A percentile compares a stretch with the other conserved stretches of the same genome.
Evolutionary conservation across 2,113 vertebrate genomes (phyloP).

Genomic region (Nycticebus coucang): DNA sequence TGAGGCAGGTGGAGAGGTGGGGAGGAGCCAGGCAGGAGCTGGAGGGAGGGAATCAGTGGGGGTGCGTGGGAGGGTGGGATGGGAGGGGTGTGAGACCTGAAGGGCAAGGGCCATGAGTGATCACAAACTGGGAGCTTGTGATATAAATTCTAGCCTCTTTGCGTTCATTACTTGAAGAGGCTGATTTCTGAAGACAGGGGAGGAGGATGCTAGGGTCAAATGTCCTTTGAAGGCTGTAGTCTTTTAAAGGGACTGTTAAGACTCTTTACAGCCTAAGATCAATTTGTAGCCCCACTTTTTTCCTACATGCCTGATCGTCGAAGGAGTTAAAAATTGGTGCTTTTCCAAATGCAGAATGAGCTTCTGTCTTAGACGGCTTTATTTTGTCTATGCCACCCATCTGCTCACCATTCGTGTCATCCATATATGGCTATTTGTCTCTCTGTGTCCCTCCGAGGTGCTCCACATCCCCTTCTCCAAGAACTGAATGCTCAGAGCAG

Average conservation of each 20-base stretch:
- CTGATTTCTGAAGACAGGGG: neutral
- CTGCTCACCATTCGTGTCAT: no score
- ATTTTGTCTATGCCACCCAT: neutral
- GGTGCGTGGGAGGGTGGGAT: rapidly evolving
- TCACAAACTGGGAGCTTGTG: rapidly evolving
- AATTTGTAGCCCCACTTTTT: no score
- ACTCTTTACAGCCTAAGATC: neutral
- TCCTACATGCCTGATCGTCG: neutral
- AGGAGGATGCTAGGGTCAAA: neutral
- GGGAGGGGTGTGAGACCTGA: neutral
- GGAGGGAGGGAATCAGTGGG: no score
- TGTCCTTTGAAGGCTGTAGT: neutral
- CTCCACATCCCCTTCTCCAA: neutral
- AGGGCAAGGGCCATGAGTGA: neutral
- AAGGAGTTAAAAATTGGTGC: neutral
- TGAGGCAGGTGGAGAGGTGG: neutral
- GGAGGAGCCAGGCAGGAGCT: neutral
- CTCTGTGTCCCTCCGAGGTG: neutral
- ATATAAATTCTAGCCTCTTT: neutral
- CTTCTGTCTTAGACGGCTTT: neutral
- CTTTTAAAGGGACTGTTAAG: neutral
- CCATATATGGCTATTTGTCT: no score
- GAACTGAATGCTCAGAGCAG: neutral
- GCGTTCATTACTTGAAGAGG: neutral
- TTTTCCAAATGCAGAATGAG: neutral